Conservation (phyloP, 2,797 vertebrate genomes). For the Eleutherodactylus coqui region DNA sequence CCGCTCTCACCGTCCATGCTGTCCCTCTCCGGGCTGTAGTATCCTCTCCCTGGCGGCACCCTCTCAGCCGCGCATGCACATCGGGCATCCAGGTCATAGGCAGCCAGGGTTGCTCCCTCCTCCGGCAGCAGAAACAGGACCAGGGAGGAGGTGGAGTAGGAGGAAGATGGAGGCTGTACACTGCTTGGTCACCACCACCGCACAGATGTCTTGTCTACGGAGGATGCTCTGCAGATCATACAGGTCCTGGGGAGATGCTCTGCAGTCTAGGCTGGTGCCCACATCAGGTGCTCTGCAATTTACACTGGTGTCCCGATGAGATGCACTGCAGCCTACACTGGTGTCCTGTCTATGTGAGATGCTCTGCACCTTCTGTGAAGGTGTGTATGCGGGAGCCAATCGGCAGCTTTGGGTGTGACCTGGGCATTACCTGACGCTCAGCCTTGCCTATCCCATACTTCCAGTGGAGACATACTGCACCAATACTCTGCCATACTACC, state of each 20-base stretch:
- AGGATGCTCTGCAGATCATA: no score
- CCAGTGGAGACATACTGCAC: no score
- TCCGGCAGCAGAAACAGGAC: conserved; percentile 3
- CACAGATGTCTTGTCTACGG: background rate
- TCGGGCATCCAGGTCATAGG: conserved; percentile 64
- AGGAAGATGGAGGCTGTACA: conserved; percentile 16
- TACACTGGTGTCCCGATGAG: background rate
- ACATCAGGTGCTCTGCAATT: background rate
- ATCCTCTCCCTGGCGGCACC: conserved; percentile 15
- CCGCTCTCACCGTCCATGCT: conserved; percentile 58
- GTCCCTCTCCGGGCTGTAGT: conserved; percentile 40
- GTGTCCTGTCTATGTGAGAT: background rate
- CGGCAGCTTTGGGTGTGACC: no score
- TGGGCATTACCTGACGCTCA: no score
- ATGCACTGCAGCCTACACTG: background rate
- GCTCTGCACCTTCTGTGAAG: background rate
- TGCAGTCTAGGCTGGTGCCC: background rate
- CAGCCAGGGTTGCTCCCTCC: conserved; percentile 52
- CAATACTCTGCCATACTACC: no score
- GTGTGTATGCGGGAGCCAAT: no score
- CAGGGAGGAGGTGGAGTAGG: background rate
- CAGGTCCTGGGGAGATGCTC: no score
- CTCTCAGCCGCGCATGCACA: conserved; percentile 67
- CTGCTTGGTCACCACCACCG: conserved; percentile 22
- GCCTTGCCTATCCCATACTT: no score